phyloP scores from a whole-genome alignment of 2,113 vertebrate species.

The Caretta caretta region DNA sequence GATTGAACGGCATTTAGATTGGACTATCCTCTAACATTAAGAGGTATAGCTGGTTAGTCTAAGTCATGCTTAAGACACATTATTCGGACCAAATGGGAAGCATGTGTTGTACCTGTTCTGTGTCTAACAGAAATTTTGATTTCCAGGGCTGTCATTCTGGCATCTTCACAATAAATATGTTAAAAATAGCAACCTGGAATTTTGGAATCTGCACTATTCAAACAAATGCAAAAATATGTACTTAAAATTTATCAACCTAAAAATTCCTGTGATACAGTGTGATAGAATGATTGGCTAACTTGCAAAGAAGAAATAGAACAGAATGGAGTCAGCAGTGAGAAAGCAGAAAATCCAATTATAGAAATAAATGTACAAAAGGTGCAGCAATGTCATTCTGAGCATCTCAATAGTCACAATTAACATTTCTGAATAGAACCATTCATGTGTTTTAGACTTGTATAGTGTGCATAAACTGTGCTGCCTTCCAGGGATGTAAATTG shows the following conservation, averaged over 20 bases:
- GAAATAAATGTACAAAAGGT: background rate
- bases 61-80: background rate
- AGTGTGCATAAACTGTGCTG: fast-evolving
- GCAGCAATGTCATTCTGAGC: background rate
- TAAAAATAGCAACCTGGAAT: background rate
- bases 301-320: background rate
- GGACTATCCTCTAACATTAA: background rate
- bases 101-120: background rate
- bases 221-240: background rate
- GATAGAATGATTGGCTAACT: background rate
- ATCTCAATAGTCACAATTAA: fast-evolving
- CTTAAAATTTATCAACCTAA: background rate
- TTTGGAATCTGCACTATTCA: background rate
- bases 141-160: background rate
- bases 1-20: fast-evolving
- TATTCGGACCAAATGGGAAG: background rate
- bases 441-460: background rate
- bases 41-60: background rate
- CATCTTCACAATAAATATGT: background rate
- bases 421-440: background rate
- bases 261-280: background rate
- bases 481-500: background rate
- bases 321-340: background rate
- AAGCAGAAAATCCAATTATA: slow-evolving; percentile 8
- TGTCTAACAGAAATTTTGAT: background rate